Conservation (phyloP, 2,888 invertebrate genomes). For the Caenorhabditis sulstoni region DNA sequence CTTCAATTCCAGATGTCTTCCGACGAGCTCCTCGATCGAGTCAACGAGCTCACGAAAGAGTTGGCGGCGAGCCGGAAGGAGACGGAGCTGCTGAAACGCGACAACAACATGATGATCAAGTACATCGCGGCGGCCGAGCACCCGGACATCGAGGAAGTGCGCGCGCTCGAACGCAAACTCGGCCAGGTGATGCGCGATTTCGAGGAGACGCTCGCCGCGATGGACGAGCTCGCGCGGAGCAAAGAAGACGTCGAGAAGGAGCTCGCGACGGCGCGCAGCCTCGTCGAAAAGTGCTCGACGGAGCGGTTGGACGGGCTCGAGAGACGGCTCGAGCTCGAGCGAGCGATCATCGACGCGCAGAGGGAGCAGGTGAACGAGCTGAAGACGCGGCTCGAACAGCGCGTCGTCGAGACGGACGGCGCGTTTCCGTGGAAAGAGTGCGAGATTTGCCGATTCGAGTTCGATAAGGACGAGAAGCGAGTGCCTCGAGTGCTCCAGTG, state of each 20-base stretch:
- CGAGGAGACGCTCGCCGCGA: no score
- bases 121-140: no score
- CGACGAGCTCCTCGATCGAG: no score
- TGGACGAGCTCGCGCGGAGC: no score
- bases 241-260: slow-evolving; percentile 11
- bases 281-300: not conserved
- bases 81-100: no score
- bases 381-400: not conserved
- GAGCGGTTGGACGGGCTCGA: not conserved
- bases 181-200: no score
- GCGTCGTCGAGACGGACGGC: not conserved
- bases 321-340: not conserved
- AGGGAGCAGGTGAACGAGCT: not conserved
- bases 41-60: no score
- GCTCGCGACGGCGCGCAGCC: slow-evolving; percentile 24
- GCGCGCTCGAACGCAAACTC: no score
- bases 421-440: not conserved
- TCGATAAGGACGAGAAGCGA: not conserved
- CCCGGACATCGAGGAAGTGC: no score
- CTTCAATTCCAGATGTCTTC: no score
- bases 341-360: not conserved
- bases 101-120: no score
- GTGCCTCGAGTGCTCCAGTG: not conserved
- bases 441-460: not conserved
- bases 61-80: no score